Conservation (phyloP, 2,888 invertebrate species). For the Conchocele bisecta region DNA sequence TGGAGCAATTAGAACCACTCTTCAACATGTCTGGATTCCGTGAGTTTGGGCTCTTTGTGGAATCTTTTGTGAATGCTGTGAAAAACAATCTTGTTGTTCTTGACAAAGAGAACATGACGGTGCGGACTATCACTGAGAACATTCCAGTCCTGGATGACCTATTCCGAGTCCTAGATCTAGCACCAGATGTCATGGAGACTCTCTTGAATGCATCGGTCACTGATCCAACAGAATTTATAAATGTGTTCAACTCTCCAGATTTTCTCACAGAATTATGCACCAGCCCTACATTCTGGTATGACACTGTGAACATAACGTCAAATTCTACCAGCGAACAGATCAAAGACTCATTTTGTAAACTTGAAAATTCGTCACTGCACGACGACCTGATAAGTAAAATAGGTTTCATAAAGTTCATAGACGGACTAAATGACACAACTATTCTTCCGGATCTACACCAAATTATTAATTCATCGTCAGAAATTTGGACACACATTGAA, state of each 20-base stretch:
- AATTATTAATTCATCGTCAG: too few relatives aligned
- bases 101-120: neutral
- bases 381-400: too few relatives aligned
- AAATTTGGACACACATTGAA: too few relatives aligned
- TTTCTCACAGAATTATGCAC: too few relatives aligned
- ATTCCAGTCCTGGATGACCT: neutral
- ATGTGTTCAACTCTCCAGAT: neutral
- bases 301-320: too few relatives aligned
- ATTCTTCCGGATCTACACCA: too few relatives aligned
- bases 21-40: neutral
- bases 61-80: neutral
- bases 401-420: too few relatives aligned
- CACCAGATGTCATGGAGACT: neutral
- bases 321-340: too few relatives aligned
- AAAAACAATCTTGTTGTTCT: neutral
- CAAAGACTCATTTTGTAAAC: too few relatives aligned
- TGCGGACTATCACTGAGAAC: neutral
- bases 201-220: neutral
- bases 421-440: too few relatives aligned
- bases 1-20: neutral
- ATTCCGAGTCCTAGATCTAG: neutral
- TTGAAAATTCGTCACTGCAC: too few relatives aligned
- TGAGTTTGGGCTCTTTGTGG: neutral
- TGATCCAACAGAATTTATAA: neutral
- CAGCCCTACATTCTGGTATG: too few relatives aligned